These are phyloP conservation scores for Chymomyza costata DNA, from an alignment of 1,140 invertebrate genomes.

Conservation along the genomic window DNA sequence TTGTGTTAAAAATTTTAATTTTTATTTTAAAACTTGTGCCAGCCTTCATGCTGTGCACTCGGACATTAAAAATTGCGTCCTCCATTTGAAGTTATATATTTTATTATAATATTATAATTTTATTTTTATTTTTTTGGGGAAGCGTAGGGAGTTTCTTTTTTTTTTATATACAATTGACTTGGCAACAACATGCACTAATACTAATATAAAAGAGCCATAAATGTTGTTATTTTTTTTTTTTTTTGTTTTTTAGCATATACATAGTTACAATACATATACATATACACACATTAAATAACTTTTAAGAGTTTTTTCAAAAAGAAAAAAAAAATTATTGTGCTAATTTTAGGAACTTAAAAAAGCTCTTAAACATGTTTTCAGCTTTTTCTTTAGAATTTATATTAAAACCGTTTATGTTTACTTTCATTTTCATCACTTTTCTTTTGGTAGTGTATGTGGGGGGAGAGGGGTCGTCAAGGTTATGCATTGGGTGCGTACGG, in stretches of 20 bases:
- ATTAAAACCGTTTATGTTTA: conserved; percentile 14
- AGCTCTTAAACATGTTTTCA: neutral
- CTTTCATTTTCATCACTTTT: conserved; percentile 10
- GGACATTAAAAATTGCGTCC: too few relatives aligned
- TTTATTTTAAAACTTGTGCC: conserved; percentile 50
- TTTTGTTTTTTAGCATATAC: neutral
- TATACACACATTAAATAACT: too few relatives aligned
- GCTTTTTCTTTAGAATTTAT: conserved; percentile 3
- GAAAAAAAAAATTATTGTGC: too few relatives aligned
- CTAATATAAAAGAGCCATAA: too few relatives aligned
- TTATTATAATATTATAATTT: conserved; percentile 29
- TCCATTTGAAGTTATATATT: conserved; percentile 36
- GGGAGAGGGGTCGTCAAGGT: conserved; percentile 32
- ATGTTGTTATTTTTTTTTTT: conserved; percentile 5
- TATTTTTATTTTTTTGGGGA: conserved; percentile 16
- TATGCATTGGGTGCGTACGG: neutral
- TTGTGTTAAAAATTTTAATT: too few relatives aligned
- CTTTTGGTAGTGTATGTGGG: too few relatives aligned
- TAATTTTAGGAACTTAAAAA: neutral
- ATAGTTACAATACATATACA: too few relatives aligned
- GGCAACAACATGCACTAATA: too few relatives aligned
- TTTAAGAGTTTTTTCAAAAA: too few relatives aligned
- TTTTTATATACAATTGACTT: too few relatives aligned
- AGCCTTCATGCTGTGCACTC: too few relatives aligned
- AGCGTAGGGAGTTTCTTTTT: conserved; percentile 10